These are phyloP conservation scores for Natrix natrix DNA, from an alignment of 2,797 vertebrate species.

Conservation along the genomic window DNA sequence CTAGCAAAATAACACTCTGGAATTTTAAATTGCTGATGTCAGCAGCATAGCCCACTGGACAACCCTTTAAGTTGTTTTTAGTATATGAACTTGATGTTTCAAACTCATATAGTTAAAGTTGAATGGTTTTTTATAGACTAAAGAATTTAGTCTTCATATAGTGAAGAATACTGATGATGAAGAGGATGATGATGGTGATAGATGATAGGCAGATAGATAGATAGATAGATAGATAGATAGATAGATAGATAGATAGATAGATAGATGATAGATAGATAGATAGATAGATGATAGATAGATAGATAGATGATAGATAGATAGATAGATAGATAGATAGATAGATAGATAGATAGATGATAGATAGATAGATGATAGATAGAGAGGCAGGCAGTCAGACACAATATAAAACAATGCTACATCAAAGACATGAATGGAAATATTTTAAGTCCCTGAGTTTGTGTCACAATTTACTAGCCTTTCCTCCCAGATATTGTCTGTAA, in stretches of 20 bases:
- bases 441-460: background rate
- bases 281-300: too few relatives aligned
- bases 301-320: too few relatives aligned
- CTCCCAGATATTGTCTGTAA: too few relatives aligned
- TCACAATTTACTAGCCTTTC: background rate
- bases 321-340: too few relatives aligned
- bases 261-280: too few relatives aligned
- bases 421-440: background rate
- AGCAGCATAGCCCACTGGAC: conserved; percentile 32
- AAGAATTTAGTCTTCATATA: background rate
- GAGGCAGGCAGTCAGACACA: background rate
- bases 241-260: too few relatives aligned
- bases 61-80: conserved; percentile 3
- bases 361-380: background rate
- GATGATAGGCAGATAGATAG: background rate
- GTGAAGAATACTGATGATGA: background rate
- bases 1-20: conserved; percentile 48
- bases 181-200: background rate
- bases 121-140: background rate
- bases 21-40: conserved; percentile 58
- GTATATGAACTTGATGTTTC: background rate
- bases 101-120: conserved; percentile 4
- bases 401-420: background rate
- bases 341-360: too few relatives aligned
- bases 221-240: too few relatives aligned